Percentiles rank a stretch among this genome's conserved stretches.
These are phyloP conservation scores for Dugesia japonica DNA, from an alignment of 2,888 invertebrate genomes.

Conservation along the genomic window DNA sequence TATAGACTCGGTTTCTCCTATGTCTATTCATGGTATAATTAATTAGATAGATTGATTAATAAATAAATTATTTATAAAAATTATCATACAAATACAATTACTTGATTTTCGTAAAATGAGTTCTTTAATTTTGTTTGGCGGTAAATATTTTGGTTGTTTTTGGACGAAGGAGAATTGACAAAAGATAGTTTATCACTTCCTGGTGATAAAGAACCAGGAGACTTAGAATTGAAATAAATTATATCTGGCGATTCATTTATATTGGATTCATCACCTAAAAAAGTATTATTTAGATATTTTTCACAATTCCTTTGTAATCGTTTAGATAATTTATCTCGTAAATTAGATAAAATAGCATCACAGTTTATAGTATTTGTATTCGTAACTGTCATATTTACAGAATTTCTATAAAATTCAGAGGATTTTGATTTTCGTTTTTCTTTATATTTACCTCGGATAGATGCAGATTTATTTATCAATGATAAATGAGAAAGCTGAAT, in stretches of 20 bases:
- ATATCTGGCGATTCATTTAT: neutral
- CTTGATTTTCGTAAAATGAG: conserved; percentile 2
- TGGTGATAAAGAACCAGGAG: neutral
- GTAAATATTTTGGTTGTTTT: neutral
- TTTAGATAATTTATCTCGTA: neutral
- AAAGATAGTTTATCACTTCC: neutral
- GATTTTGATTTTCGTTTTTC: neutral
- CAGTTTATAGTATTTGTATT: neutral
- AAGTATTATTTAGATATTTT: neutral
- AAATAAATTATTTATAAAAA: neutral
- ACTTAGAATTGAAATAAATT: neutral
- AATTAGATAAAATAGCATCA: neutral
- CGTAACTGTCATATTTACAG: neutral
- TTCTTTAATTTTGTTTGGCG: neutral
- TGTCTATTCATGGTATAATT: no score
- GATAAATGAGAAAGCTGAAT: neutral
- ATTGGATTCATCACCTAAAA: neutral
- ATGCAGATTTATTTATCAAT: neutral
- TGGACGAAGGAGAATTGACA: neutral
- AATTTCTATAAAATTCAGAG: neutral
- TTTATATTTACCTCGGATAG: neutral
- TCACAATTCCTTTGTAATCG: neutral
- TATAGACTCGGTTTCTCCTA: no score
- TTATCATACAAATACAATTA: no score
- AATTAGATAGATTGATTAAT: neutral